These are phyloP conservation scores for Cettia cetti DNA, from an alignment of 2,113 vertebrate genomes.

Conservation along the genomic window DNA sequence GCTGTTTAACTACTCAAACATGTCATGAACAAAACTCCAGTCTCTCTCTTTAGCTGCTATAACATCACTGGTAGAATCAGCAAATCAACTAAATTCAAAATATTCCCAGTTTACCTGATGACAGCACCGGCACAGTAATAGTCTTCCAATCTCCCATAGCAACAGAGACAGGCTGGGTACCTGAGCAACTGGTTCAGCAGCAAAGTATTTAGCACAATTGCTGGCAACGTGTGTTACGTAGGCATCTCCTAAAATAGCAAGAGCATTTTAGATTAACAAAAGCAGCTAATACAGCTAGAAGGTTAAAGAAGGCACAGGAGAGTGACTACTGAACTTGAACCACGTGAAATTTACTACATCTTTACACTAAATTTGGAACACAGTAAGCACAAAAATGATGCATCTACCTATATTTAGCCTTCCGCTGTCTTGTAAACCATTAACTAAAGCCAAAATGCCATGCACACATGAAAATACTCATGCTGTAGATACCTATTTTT, in stretches of 20 bases:
- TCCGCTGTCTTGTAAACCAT: background rate
- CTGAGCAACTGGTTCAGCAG: slow-evolving; percentile 69
- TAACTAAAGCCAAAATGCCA: background rate
- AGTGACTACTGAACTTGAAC: background rate
- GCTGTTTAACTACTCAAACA: background rate
- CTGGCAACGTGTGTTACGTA: slow-evolving; percentile 63
- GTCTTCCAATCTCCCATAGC: slow-evolving; percentile 94
- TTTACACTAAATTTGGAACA: background rate
- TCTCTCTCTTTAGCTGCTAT: background rate
- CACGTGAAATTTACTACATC: background rate
- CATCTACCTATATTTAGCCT: background rate
- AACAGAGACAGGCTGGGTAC: slow-evolving; percentile 66
- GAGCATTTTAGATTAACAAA: slow-evolving; percentile 68
- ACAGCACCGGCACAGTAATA: slow-evolving; percentile 77
- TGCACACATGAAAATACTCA: background rate
- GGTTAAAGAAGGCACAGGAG: slow-evolving; percentile 60
- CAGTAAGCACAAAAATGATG: background rate
- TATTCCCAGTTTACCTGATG: slow-evolving; percentile 74
- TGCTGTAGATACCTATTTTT: background rate
- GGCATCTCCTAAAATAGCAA: slow-evolving; percentile 77
- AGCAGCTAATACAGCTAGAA: slow-evolving; percentile 54
- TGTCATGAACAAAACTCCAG: background rate
- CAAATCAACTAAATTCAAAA: background rate
- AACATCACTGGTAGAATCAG: background rate
- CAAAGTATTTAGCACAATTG: slow-evolving; percentile 54